Percentiles rank a stretch among this genome's conserved stretches.
Evolutionary conservation across 2,888 invertebrate genomes (phyloP).

Genomic region (Lamellibrachia satsuma): DNA sequence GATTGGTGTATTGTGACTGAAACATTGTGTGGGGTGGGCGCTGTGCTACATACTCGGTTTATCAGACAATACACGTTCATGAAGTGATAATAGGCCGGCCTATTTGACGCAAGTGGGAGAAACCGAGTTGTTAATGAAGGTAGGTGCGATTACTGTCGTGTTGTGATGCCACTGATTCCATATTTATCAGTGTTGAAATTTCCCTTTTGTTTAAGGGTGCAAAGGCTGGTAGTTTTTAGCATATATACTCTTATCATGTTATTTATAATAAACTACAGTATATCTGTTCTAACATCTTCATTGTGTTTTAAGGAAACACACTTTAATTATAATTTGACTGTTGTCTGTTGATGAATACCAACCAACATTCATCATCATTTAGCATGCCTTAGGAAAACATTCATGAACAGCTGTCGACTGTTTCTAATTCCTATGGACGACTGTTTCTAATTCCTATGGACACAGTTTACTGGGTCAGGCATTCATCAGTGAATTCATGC

Average conservation of each 20-base stretch:
- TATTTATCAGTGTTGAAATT: slow-evolving; percentile 1
- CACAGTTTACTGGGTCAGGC: too few relatives aligned
- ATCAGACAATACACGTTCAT: slow-evolving; percentile 14
- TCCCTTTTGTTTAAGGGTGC: not conserved
- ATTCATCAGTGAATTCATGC: too few relatives aligned
- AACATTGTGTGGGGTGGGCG: not conserved
- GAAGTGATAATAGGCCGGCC: slow-evolving; percentile 18
- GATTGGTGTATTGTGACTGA: slow-evolving; percentile 23
- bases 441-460: too few relatives aligned
- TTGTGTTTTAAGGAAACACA: too few relatives aligned
- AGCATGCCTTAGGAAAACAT: not conserved
- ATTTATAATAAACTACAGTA: too few relatives aligned
- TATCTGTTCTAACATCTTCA: too few relatives aligned
- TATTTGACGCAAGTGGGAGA: slow-evolving; percentile 1
- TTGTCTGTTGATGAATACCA: too few relatives aligned
- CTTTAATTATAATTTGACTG: too few relatives aligned
- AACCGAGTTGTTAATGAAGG: slow-evolving; percentile 20
- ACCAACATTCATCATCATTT: slow-evolving; percentile 1
- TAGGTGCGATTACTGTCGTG: not conserved
- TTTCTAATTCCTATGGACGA: too few relatives aligned
- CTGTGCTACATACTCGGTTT: not conserved
- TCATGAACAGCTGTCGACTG: too few relatives aligned
- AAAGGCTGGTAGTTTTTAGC: too few relatives aligned
- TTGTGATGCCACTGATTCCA: not conserved
- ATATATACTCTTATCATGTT: too few relatives aligned